Evolutionary conservation across 1,140 invertebrate species (phyloP), one percentile per base, ranked within the genome.

Genomic region (Pseudomyrmex sp.): DNA sequence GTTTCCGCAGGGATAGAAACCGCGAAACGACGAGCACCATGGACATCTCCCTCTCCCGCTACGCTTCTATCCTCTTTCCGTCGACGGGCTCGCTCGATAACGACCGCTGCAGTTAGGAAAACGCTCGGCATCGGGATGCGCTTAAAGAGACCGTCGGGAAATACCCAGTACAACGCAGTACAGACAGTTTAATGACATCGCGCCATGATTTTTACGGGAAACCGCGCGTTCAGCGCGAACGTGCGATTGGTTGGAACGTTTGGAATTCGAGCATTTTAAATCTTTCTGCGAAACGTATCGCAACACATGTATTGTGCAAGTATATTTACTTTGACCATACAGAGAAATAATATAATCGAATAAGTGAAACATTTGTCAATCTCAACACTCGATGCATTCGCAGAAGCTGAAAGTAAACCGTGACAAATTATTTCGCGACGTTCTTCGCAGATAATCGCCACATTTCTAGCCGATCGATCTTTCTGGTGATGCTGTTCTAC

Each of bases 1-100:
- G 79, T 88, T 87, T 74, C 61, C 61, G 44, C 62, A 52, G 62
- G 56, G 35, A 63, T 63, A 26, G 77, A 72, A 79, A 68, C 52
- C 48, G 26, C 85, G 82, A 83, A 35, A 54, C 56, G 82, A 83
- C 50, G 77, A 85, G 46, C 59, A 26, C 54, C 35, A 48, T 46
- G 59, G 15, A 20, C 15, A 18, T 44, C 9, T 15, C 12, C 48
- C 18, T 44, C 54, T 15, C 35, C 35, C 68, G 18, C 15, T 18
- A 20, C 50, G 35, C n/a, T 5, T 7, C 52, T 26, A 1, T 65
- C 15, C 8, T 12, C 52, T 61, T 23, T 26, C 20, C 4, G 20
- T 23, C 7, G 15, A 26, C 65, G 7, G 58, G 66, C 23, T 68
- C 48, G 73, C 23, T 68, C 72, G 44, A 87, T 87, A 79, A 84